Evolutionary conservation across 2,113 vertebrate species (phyloP), one percentile per base, ranked within the genome.

Genomic region (Toxostoma redivivum): DNA sequence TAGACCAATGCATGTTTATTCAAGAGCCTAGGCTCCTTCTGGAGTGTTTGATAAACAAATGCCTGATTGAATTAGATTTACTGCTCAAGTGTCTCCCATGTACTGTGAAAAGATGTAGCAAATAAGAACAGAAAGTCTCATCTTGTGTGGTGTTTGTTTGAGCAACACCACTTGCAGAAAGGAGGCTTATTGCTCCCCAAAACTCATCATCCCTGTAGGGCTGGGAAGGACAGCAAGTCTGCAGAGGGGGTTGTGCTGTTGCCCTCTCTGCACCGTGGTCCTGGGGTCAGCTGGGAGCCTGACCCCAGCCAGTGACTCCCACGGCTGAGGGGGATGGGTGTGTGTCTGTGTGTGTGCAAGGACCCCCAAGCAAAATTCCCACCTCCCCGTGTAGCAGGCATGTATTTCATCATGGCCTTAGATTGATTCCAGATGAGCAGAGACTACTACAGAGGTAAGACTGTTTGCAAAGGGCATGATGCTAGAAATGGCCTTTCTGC

Each of bases 351-450:
- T 50, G 28, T 54, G 51, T 27, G 17, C 38, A 82, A 74, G 56
- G 81, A 76, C 31, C 88, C 60, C 31, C 65, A 45, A 1, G 86
- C 71, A 81, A 70, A 83, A 88, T 92, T 90, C 82, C 93, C 93
- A 90, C 85, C 82, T 92, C 72, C 44, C 56, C 0, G 0, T 3
- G 2, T 11, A 9, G 14, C 73, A 60, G 58, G 69, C 86, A 88
- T 82, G 90, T 50, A 58, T 71, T 83, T 80, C 93, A 90, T 91
- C 81, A 82, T 1, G 1, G 74, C 74, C 45, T 42, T 19, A 85
- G 90, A 94, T 95, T 94, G 84, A 50, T 95, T 95, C 93, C 93
- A 96, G 95, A 95, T 95, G 95, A 73, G 74, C 4, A 0, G 70
- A 77, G 62, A 58, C n/a, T 22, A 4, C 70, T 57, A 77, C 38